Evolutionary conservation across 2,797 vertebrate species (phyloP).

Genomic region (Pelodytes ibericus): DNA sequence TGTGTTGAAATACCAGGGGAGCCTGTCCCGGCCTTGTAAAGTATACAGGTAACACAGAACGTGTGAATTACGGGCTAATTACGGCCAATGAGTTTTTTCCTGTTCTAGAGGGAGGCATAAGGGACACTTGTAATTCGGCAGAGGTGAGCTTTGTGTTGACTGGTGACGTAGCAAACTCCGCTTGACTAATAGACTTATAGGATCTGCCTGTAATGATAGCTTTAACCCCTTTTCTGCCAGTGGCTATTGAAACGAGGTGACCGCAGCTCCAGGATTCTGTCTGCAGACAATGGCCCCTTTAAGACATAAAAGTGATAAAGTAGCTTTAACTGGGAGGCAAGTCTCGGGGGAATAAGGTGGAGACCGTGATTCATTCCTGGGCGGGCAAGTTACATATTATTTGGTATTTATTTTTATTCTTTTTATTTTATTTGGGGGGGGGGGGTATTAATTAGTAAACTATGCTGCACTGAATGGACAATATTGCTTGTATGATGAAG

Average conservation of each 20-base stretch:
- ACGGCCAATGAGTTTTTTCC: conserved; percentile 58
- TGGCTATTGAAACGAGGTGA: conserved; percentile 2
- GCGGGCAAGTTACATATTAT: too few species aligned
- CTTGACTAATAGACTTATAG: neutral
- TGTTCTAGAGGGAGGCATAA: conserved; percentile 57
- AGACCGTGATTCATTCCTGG: too few species aligned
- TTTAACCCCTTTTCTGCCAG: conserved; percentile 40
- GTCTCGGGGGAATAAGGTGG: neutral
- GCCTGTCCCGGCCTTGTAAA: conserved; percentile 61
- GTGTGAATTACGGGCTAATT: conserved; percentile 57
- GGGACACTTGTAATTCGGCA: conserved; percentile 53
- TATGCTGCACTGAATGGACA: too few species aligned
- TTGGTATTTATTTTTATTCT: too few species aligned
- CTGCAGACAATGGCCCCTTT: conserved; percentile 35
- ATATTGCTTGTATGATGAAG: too few species aligned
- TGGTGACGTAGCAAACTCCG: neutral
- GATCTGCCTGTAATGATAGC: neutral
- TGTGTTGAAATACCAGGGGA: conserved; percentile 56
- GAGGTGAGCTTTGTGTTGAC: conserved; percentile 39
- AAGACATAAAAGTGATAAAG: conserved; percentile 14
- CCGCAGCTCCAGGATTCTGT: conserved; percentile 16
- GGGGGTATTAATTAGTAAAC: too few species aligned
- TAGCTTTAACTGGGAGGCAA: neutral
- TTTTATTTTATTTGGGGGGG: too few species aligned
- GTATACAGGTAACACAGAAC: conserved; percentile 58